Conservation (phyloP, 2,113 vertebrate species). For the Myodes glareolus region DNA sequence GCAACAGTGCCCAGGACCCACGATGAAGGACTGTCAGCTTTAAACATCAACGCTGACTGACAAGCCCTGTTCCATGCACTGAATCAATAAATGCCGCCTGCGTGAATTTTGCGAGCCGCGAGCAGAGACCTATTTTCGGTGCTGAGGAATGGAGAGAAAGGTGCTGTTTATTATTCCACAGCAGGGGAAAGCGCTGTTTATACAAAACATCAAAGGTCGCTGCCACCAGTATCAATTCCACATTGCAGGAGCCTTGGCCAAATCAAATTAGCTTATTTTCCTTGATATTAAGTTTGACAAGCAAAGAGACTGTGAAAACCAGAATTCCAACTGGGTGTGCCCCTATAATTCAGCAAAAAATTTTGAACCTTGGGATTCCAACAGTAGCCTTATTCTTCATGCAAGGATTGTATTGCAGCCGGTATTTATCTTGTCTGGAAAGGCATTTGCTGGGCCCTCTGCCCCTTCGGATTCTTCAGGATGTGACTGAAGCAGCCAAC, state of each 20-base stretch:
- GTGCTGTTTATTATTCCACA: conserved; percentile 88
- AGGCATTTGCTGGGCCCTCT: conserved; percentile 74
- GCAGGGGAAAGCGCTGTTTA: conserved; percentile 84
- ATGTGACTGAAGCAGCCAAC: conserved; percentile 69
- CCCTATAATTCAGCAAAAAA: conserved; percentile 75
- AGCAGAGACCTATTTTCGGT: not conserved
- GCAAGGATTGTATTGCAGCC: conserved; percentile 80
- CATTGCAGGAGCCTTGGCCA: conserved; percentile 85
- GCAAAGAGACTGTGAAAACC: conserved; percentile 88
- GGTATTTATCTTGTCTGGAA: conserved; percentile 88
- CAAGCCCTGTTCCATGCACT: not conserved
- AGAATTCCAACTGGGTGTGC: conserved; percentile 88
- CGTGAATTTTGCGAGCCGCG: not conserved
- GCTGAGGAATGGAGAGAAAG: conserved; percentile 62
- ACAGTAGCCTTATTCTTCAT: conserved; percentile 85
- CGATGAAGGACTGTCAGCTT: not conserved
- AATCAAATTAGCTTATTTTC: conserved; percentile 90
- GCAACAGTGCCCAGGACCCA: rapidly evolving
- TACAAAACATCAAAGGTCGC: conserved; percentile 86
- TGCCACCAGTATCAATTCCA: conserved; percentile 85
- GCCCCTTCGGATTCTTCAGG: conserved; percentile 76
- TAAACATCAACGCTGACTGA: not conserved
- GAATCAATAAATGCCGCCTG: not conserved
- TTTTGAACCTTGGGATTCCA: conserved; percentile 75
- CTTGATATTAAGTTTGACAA: conserved; percentile 91